Base-by-base conservation (phyloP, 92 coral and sea anemone species). In the Phenganax subtilis region DNA sequence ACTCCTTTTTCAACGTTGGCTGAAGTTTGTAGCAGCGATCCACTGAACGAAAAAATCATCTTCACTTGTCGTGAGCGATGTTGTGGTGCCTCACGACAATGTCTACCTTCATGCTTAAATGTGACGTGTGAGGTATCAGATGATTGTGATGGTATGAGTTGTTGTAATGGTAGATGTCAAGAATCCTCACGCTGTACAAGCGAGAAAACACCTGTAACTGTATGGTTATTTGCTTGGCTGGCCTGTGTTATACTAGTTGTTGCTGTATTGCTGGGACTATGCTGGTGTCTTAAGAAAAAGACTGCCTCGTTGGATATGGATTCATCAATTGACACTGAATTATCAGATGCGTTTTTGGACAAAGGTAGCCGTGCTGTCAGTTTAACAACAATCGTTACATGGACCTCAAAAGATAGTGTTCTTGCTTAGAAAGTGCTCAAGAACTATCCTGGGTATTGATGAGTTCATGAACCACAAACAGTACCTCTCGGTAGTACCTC, bases 241-340 rank as follows among this genome's bases (percentile, higher is more conserved):
- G 53, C 55, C 54, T 76, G 69, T 17, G 69, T 59, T 12, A 69
- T 17, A 30, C 54, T 76, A 17, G 81, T 59, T 37, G 54, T 76
- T 30, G 69, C 51, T 76, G 71, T 57, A 4, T 47, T 76, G 31
- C 44, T 76, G 14, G 81, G 69, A 44, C 15, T 76, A 17, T 76
- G 81, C 67, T 76, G 81, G 69, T 76, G 81, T 64, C 14, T 76
- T 25, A 57, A 52, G 47, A 61, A 76, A 54, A 76, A 52, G 51
- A 29, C 54, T 52, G 56, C 55, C 15, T 12, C 81, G 54, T 11
- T 57, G 61, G 81, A 69, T 69, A 25, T 37, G 2, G 47, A 68
- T 68, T 53, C 73, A 12, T 30, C 73, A 68, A 68, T 68, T 27
- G 10, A 20, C 54, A 68, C 73, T 37, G 73, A 68, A 37, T 30